Base-by-base conservation (phyloP, 1,140 invertebrate genomes). In the Sycobia sp. region DNA sequence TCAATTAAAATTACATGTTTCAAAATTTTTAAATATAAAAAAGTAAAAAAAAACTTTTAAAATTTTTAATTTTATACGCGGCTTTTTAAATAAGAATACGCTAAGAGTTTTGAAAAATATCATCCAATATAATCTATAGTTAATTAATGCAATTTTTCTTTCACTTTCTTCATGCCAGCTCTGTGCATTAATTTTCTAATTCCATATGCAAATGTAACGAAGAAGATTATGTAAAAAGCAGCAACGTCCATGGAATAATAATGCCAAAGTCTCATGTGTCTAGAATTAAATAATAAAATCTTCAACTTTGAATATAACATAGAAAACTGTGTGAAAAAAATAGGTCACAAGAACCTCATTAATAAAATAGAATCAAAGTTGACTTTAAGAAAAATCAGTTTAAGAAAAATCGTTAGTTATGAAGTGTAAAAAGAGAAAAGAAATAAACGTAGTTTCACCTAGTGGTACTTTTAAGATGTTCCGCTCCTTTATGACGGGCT, bases 171-270 rank as follows among this genome's bases (percentile, higher is more conserved):
- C 22, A 38, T 29, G 1, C 53, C 47, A 16, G 63, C 46, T 63
- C 56, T 62, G n/a, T 54, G 60, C 27, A 67, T 67, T 4, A 73
- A 46, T 14, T 70, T 73, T 54, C 66, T 71, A 1, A 68, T 16
- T 39, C 69, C 73, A 38, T 69, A 75, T 16, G 71, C 54, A 18
- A 69, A 27, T 2, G 61, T 4, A 7, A 68, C 13, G 2, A 53
- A 62, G 0, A 62, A 41, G 5, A 59, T 20, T 20, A 62, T 25
- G 22, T 77, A 79, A 66, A 79, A 78, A 2, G 57, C 51, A 7
- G 66, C 69, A 10, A 80, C 76, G 44, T 80, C 78, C 5, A 80
- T 53, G 3, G 76, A 76, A 60, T 80, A 80, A 46, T 82, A 83
- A 36, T 73, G 78, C 34, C 75, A 27, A 27, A 75, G 57, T 32